Percentiles rank a stretch among this genome's conserved stretches.
Conservation (phyloP, 2,888 invertebrate genomes). For the Acronicta psi region DNA sequence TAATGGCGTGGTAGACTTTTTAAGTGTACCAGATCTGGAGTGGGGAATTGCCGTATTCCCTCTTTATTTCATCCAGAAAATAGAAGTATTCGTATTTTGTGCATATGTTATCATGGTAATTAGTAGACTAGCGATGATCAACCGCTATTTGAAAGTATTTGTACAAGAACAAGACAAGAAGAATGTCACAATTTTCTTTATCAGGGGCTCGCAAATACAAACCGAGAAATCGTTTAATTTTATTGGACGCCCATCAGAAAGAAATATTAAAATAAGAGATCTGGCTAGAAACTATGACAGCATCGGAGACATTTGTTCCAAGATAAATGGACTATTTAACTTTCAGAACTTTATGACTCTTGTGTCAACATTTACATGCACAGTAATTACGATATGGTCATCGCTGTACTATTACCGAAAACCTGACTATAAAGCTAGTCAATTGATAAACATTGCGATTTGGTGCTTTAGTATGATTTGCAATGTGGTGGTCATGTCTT, state of each 20-base stretch:
- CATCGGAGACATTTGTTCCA: constrained; percentile 66
- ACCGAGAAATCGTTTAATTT: constrained; percentile 56
- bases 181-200: constrained; percentile 56
- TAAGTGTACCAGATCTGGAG: constrained; percentile 30
- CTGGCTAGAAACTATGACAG: constrained; percentile 68
- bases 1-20: constrained; percentile 49
- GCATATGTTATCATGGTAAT: constrained; percentile 64
- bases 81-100: constrained; percentile 69
- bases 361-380: constrained; percentile 69
- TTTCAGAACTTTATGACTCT: constrained; percentile 74
- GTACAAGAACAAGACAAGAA: constrained; percentile 58
- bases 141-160: constrained; percentile 64
- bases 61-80: constrained; percentile 63
- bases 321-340: constrained; percentile 72
- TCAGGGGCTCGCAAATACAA: constrained; percentile 51
- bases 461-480: constrained; percentile 67
- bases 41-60: constrained; percentile 49
- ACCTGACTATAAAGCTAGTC: constrained; percentile 37
- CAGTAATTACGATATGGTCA: constrained; percentile 72
- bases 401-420: constrained; percentile 65
- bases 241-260: constrained; percentile 61
- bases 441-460: constrained; percentile 60
- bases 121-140: constrained; percentile 65
- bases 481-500: constrained; percentile 66
- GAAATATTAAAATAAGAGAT: constrained; percentile 67